Evolutionary conservation across 1,140 invertebrate species (phyloP).

Genomic region (Anthonomus grandis): DNA sequence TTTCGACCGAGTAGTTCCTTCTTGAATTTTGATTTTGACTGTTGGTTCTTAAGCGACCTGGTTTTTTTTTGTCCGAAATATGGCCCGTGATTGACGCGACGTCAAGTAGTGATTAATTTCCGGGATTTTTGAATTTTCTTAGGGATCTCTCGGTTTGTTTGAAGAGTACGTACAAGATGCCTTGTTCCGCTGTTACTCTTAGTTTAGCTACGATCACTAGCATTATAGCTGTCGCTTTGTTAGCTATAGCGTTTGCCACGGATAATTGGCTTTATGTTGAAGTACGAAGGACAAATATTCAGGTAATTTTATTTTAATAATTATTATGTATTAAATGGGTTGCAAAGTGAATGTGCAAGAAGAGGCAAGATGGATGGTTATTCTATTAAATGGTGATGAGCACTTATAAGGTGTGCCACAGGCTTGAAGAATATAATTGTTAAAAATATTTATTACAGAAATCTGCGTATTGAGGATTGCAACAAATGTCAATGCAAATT

Average conservation of each 20-base stretch:
- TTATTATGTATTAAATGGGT: no score
- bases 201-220: conserved; percentile 91
- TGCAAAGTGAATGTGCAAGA: no score
- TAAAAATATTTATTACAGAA: no score
- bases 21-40: conserved; percentile 11
- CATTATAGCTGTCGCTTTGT: conserved; percentile 84
- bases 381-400: no score
- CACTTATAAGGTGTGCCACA: no score
- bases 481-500: no score
- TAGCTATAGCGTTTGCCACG: conserved; percentile 90
- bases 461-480: no score
- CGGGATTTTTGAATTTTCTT: conserved; percentile 3
- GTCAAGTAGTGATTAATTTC: neutral
- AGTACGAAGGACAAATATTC: conserved; percentile 81
- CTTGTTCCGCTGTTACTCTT: conserved; percentile 90
- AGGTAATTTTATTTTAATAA: conserved; percentile 58
- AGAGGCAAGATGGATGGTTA: no score
- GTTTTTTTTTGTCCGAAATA: conserved; percentile 17
- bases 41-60: no score
- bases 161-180: conserved; percentile 61
- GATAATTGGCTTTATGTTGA: conserved; percentile 93
- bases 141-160: conserved; percentile 2
- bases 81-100: conserved; percentile 13
- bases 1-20: conserved; percentile 24
- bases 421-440: no score